A percentile compares a stretch with the other conserved stretches of the same genome.
phyloP scores from a whole-genome alignment of 2,113 vertebrate species.

The Tragelaphus imberbis region DNA sequence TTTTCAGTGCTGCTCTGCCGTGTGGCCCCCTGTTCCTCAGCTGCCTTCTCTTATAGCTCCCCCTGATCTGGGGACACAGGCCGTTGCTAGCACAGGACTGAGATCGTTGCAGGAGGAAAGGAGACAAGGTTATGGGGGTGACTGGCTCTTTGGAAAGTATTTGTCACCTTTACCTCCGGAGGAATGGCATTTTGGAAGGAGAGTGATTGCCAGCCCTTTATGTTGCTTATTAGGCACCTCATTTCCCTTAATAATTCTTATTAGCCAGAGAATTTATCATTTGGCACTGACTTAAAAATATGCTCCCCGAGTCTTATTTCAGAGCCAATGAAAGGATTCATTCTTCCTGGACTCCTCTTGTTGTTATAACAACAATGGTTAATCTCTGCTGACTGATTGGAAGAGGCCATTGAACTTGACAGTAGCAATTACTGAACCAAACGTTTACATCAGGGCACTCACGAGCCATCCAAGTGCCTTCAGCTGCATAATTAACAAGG shows the following conservation, averaged over 20 bases:
- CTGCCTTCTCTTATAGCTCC: background rate
- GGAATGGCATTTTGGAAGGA: background rate
- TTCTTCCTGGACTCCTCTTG: background rate
- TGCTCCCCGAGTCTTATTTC: background rate
- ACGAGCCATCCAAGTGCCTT: background rate
- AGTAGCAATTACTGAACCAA: background rate
- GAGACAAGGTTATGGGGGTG: background rate
- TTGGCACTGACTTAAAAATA: constrained; percentile 12
- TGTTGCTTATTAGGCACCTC: background rate
- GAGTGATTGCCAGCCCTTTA: background rate
- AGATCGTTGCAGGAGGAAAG: background rate
- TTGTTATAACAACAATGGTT: constrained; percentile 9
- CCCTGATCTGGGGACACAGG: no score
- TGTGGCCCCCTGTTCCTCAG: rapidly evolving
- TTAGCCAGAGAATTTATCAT: background rate
- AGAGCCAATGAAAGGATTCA: background rate
- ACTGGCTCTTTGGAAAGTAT: background rate
- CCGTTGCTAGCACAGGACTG: no score
- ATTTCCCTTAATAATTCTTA: background rate
- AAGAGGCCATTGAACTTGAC: constrained; percentile 17
- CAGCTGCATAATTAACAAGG: background rate
- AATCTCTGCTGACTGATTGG: constrained; percentile 22
- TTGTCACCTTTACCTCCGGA: background rate
- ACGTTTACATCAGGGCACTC: background rate
- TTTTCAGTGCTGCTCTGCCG: background rate